Base-by-base conservation (phyloP, 2,888 invertebrate genomes). In the Phasia obesa region DNA sequence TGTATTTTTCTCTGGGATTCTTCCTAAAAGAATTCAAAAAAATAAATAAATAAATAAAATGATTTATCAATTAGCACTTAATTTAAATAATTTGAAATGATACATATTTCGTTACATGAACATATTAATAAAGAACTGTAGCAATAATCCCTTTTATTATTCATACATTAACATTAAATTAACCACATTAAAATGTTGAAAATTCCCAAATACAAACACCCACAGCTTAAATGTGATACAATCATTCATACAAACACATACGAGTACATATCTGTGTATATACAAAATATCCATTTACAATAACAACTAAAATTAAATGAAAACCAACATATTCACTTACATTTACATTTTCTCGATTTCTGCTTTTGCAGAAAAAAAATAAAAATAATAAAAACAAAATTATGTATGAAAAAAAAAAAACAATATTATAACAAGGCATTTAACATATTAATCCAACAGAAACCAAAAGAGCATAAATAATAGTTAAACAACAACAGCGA, bases 381-480 rank as follows among this genome's bases (percentile, higher is more conserved):
- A 25, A 38, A 0, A 44, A 35, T 5, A 17, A 44, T n/a, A 21
- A 27, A 38, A 7, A 1, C 27, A 71, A 51, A 59, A 13, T 15
- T 42, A 49, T 49, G 13, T 42, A 17, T 25, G 7, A 9, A 38
- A 38, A 15, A 19, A 23, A 9, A 38, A 25, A 17, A 21, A 35
- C 19, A n/a, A 35, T 19, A 5, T 73, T 60, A 59, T 67, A 73
- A 79, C 73, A 65, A 73, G 79, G 73, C 79, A 74, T 80, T 80
- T 74, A 80, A 80, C 79, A 80, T 80, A 80, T 80, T 80, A 80
- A 80, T 73, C 73, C 79, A 80, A 74, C 67, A 80, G 62, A 77
- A 79, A 80, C 73, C 67, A 73, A 80, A 80, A 74, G 79, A 80
- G 79, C 74, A 80, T 80, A 80, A 80, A 80, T 74, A 80, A 80